Percentiles rank a stretch among this genome's conserved stretches.
These are phyloP conservation scores for Slavum lentiscoides DNA, from an alignment of 2,888 invertebrate species.

Conservation along the genomic window DNA sequence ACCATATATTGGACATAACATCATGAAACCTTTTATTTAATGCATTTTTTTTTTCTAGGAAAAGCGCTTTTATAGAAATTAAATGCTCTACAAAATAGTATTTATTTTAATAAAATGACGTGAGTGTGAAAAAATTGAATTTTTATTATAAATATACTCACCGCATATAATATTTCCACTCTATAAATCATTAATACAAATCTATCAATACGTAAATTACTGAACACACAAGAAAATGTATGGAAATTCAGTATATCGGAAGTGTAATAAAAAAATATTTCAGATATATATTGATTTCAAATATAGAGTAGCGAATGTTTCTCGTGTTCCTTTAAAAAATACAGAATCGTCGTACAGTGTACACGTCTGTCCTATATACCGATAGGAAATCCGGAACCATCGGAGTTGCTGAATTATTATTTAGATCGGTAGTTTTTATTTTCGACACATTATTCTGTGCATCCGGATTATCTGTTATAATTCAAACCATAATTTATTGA, in stretches of 20 bases:
- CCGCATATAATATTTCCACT: not conserved
- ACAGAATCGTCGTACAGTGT: too few relatives aligned
- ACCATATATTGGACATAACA: too few relatives aligned
- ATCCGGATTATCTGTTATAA: not conserved
- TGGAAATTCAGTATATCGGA: not conserved
- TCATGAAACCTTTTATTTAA: too few relatives aligned
- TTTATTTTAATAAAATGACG: too few relatives aligned
- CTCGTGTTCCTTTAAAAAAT: not conserved
- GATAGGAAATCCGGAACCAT: not conserved
- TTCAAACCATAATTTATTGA: not conserved
- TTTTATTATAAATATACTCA: too few relatives aligned
- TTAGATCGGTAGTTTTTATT: not conserved
- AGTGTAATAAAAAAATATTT: not conserved
- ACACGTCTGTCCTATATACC: not conserved
- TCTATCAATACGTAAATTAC: not conserved
- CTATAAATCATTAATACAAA: not conserved
- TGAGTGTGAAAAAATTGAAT: too few relatives aligned
- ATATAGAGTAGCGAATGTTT: not conserved
- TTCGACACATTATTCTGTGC: not conserved
- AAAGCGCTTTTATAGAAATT: too few relatives aligned
- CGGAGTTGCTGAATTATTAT: not conserved
- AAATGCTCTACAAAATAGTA: too few relatives aligned
- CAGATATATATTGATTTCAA: not conserved
- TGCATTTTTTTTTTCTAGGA: too few relatives aligned
- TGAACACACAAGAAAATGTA: not conserved